Evolutionary conservation across 2,888 invertebrate species (phyloP).

Genomic region (Apodemia duryi): DNA sequence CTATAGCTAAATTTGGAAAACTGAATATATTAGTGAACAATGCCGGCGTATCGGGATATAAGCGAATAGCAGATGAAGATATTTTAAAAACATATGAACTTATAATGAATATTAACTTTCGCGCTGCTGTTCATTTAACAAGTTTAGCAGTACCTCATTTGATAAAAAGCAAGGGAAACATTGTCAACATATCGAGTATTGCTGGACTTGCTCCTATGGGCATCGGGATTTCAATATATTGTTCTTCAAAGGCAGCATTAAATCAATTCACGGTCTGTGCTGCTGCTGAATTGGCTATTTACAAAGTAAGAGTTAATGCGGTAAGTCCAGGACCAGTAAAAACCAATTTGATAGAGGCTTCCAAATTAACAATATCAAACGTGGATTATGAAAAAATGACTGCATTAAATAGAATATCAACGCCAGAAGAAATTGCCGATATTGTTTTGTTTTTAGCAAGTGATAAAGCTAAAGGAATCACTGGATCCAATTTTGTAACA

Average conservation of each 20-base stretch:
- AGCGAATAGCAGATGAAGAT: neutral
- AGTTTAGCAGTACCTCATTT: constrained; percentile 41
- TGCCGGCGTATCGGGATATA: neutral
- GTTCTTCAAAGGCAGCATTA: constrained; percentile 85
- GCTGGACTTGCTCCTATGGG: constrained; percentile 16
- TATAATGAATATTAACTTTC: constrained; percentile 41
- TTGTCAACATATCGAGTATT: constrained; percentile 45
- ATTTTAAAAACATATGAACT: constrained; percentile 35
- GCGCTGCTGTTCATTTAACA: constrained; percentile 39
- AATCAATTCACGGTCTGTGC: constrained; percentile 85
- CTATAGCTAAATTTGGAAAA: neutral
- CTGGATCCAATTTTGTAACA: constrained; percentile 36
- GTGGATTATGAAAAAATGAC: constrained; percentile 36
- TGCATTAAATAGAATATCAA: constrained; percentile 35
- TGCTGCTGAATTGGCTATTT: constrained; percentile 81
- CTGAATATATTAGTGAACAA: neutral
- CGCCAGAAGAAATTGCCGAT: constrained; percentile 41
- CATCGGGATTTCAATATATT: constrained; percentile 26
- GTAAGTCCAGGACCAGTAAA: constrained; percentile 86
- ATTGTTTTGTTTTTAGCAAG: constrained; percentile 43
- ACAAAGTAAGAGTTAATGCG: constrained; percentile 82
- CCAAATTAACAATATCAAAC: neutral
- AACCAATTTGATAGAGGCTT: constrained; percentile 47
- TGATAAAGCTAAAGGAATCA: constrained; percentile 46
- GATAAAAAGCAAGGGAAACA: constrained; percentile 42